Base-by-base conservation (phyloP, 2,888 invertebrate genomes). In the Miltochrista miniata region DNA sequence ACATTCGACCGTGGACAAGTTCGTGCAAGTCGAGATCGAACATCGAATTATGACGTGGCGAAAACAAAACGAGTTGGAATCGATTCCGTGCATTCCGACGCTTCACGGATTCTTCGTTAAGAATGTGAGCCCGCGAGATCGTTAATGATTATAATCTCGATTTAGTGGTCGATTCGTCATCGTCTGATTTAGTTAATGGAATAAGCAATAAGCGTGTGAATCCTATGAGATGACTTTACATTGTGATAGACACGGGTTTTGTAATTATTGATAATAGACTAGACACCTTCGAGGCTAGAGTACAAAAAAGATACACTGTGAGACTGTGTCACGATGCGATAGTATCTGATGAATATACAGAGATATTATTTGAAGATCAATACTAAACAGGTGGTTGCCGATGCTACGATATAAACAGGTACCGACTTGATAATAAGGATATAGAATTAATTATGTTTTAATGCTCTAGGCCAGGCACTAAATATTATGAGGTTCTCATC, bases 141-240 rank as follows among this genome's bases (percentile, higher is more conserved):
- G 79, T 83, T 85, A 87, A 89, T 87, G 85, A 88, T 89, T 86
- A 83, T 89, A 89, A 90, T 90, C 87, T 88, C 83, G 85, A 81
- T 86, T 86, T 83, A 85, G 81, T 84, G 83, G 73, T 72, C 85
- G 87, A 90, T 90, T 90, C 90, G 90, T 90, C 89, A 90, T 88
- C 87, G 85, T 87, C 80, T 76, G 85, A 88, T 85, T 88, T 87
- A 77, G 83, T 89, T 90, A 89, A 89, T 89, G 88, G 87, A 85
- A 89, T 86, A 84, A 80, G 76, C 83, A 83, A 87, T 83, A 81
- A 75, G 76, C 87, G 87, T 89, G 89, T 87, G 88, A 89, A 88
- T 74, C 76, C 76, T 59, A 64, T 35, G 40, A 60, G 74, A 81
- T 81, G 78, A 72, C 76, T 80, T 69, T 74, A 72, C 71, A 71